Percentiles rank a stretch among this genome's conserved stretches.
These are phyloP conservation scores for Coregonus sp. DNA, from an alignment of 2,797 vertebrate genomes.

Conservation along the genomic window DNA sequence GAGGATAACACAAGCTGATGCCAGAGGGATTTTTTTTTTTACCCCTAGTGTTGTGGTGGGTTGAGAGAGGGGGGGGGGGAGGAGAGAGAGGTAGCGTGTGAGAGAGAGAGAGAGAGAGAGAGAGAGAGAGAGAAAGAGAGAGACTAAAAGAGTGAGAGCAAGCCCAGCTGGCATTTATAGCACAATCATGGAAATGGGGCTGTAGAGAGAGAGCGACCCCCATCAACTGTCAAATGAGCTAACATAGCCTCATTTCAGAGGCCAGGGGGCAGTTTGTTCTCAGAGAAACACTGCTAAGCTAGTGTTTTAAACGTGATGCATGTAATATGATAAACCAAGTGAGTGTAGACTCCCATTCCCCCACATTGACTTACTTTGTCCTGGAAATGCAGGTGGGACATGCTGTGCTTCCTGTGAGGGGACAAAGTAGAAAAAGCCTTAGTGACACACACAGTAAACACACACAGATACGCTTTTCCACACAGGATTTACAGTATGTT, in stretches of 20 bases:
- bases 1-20: not conserved
- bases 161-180: constrained; percentile 14
- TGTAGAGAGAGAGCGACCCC: not conserved
- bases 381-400: constrained; percentile 73
- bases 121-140: not conserved
- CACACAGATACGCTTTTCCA: too few species aligned
- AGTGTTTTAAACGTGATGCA: not conserved
- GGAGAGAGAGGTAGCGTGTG: not conserved
- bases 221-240: not conserved
- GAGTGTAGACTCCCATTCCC: not conserved
- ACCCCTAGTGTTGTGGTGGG: not conserved
- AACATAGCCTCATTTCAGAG: not conserved
- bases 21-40: not conserved
- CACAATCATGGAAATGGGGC: not conserved
- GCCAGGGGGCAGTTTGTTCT: not conserved
- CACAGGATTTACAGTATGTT: too few species aligned
- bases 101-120: not conserved
- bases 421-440: constrained; percentile 19
- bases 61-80: not conserved
- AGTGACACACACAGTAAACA: not conserved
- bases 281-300: not conserved
- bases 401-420: constrained; percentile 78
- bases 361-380: constrained; percentile 82
- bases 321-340: not conserved
- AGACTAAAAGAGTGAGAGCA: not conserved